Evolutionary conservation across 2,797 vertebrate genomes (phyloP).

Genomic region (Alca torda): DNA sequence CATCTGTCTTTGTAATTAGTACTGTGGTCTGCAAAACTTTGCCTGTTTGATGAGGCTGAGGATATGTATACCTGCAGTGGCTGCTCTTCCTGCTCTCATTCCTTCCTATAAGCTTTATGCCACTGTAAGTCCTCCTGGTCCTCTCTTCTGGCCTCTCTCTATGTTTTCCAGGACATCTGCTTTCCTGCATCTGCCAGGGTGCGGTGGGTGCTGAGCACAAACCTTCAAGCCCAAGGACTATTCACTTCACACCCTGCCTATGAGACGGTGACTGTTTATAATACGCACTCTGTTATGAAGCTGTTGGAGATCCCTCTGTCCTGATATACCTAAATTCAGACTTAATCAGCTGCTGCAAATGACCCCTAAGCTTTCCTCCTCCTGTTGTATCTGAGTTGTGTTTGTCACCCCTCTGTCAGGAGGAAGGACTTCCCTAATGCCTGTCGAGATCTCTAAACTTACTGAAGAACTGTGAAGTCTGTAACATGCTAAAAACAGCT

Average conservation of each 20-base stretch:
- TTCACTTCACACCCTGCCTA: neutral
- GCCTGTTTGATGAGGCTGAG: neutral
- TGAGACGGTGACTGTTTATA: neutral
- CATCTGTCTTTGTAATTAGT: neutral
- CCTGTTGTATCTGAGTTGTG: neutral
- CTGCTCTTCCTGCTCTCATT: neutral
- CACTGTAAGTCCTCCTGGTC: neutral
- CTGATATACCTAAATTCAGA: neutral
- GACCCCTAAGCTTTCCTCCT: neutral
- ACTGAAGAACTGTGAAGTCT: neutral
- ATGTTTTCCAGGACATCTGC: neutral
- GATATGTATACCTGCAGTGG: neutral
- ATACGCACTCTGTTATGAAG: neutral
- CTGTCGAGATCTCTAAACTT: neutral
- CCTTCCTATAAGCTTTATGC: neutral
- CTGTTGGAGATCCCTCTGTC: neutral
- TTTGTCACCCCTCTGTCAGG: neutral
- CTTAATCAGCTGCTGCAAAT: neutral
- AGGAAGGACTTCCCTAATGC: neutral
- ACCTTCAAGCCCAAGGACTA: neutral
- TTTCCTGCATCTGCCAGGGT: neutral
- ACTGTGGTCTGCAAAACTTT: neutral
- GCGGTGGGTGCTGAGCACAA: neutral
- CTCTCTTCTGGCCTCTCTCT: neutral
- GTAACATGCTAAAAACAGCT: neutral